Evolutionary conservation across 2,888 invertebrate species (phyloP).

Genomic region (Drosophila sordidula): DNA sequence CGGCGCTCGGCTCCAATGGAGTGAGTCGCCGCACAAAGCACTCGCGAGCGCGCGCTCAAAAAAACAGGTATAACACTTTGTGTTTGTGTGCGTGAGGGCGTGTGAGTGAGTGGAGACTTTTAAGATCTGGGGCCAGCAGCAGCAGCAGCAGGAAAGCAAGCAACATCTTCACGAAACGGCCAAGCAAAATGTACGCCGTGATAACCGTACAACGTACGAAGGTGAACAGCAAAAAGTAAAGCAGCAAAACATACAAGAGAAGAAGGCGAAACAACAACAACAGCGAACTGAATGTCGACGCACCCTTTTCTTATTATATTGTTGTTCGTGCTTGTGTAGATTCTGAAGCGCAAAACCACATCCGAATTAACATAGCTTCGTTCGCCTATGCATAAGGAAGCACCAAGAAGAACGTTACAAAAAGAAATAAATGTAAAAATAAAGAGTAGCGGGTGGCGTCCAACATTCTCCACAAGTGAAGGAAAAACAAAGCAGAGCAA

Average conservation of each 20-base stretch:
- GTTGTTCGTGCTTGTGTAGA: conserved; percentile 37
- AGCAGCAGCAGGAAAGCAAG: conserved; percentile 15
- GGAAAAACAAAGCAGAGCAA: conserved; percentile 29
- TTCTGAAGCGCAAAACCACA: conserved; percentile 75
- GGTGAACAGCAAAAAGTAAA: conserved; percentile 75
- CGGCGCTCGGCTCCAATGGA: conserved; percentile 62
- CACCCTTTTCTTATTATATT: conserved; percentile 72
- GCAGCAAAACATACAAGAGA: conserved; percentile 56
- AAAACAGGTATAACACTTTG: conserved; percentile 68
- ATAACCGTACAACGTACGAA: conserved; percentile 65
- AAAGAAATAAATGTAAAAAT: conserved; percentile 17
- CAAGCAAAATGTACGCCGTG: conserved; percentile 63
- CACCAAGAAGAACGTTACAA: conserved; percentile 22
- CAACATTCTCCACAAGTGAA: conserved; percentile 31
- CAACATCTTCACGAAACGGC: conserved; percentile 64
- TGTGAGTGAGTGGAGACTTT: conserved; percentile 61
- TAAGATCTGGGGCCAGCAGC: conserved; percentile 41
- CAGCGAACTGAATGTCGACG: conserved; percentile 67
- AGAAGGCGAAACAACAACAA: conserved; percentile 39
- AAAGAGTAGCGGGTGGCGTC: conserved; percentile 45
- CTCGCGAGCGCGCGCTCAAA: conserved; percentile 47
- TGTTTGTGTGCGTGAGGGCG: conserved; percentile 37
- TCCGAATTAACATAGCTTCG: conserved; percentile 59
- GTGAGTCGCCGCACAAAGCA: conserved; percentile 37
- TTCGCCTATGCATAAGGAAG: conserved; percentile 37